Evolutionary conservation across 2,888 invertebrate genomes (phyloP).

Genomic region (Drosophila vallismaia): DNA sequence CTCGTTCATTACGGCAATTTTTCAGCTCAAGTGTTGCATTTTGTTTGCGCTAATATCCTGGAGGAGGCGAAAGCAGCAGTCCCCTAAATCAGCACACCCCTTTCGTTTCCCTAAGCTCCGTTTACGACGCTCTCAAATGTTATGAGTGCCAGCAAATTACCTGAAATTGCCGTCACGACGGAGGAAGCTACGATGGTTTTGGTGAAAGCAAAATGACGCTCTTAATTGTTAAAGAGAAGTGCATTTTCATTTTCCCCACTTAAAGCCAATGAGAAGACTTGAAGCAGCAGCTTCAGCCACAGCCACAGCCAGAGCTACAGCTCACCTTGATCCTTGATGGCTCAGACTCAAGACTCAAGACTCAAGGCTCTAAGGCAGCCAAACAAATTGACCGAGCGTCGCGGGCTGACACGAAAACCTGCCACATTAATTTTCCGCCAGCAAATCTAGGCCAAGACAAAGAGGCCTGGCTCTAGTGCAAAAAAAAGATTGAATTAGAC

Average conservation of each 20-base stretch:
- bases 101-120: conserved; percentile 17
- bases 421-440: conserved; percentile 52
- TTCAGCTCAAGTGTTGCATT: conserved; percentile 80
- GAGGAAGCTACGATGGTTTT: neutral
- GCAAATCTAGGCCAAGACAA: conserved; percentile 62
- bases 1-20: conserved; percentile 77
- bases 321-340: conserved; percentile 35
- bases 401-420: conserved; percentile 54
- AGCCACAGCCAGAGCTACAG: neutral
- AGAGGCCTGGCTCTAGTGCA: neutral
- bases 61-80: conserved; percentile 21
- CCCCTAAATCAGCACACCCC: neutral
- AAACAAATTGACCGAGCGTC: conserved; percentile 57
- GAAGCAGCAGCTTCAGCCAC: neutral
- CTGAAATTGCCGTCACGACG: conserved; percentile 36
- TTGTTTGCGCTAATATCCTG: conserved; percentile 79
- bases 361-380: conserved; percentile 20
- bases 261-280: conserved; percentile 37
- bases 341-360: conserved; percentile 18
- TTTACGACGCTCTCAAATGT: conserved; percentile 52
- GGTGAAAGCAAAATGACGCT: conserved; percentile 13
- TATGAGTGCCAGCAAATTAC: conserved; percentile 77
- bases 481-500: conserved; percentile 60
- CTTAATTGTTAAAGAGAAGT: conserved; percentile 69
- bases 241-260: conserved; percentile 23